A percentile compares a stretch with the other conserved stretches of the same genome.
phyloP scores from a whole-genome alignment of 2,113 vertebrate genomes.

The Mellivora capensis region DNA sequence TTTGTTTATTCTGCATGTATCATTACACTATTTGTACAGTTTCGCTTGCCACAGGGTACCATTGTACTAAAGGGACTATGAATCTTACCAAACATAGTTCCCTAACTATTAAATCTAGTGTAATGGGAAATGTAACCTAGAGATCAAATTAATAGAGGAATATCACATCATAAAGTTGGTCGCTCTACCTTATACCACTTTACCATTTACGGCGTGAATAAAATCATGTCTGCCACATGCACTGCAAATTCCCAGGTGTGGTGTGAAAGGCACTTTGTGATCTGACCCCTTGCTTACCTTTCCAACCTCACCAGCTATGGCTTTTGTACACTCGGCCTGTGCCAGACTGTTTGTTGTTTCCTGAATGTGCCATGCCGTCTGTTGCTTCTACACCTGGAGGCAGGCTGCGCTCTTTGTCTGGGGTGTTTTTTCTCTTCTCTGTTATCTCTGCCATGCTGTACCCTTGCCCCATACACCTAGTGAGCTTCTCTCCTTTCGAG shows the following conservation, averaged over 20 bases:
- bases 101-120: constrained; percentile 57
- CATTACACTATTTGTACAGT: constrained; percentile 58
- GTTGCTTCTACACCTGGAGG: not conserved
- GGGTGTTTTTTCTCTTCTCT: not conserved
- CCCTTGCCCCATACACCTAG: not conserved
- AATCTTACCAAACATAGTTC: constrained; percentile 53
- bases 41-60: constrained; percentile 55
- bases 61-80: constrained; percentile 58
- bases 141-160: constrained; percentile 70
- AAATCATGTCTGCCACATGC: constrained; percentile 44
- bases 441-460: not conserved
- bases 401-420: not conserved
- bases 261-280: not conserved
- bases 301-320: constrained; percentile 5
- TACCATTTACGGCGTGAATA: constrained; percentile 40
- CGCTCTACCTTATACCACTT: constrained; percentile 14
- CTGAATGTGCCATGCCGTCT: not conserved
- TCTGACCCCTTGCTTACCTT: constrained; percentile 37
- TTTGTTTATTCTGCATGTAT: constrained; percentile 61
- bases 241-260: not conserved
- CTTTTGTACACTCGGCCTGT: not conserved
- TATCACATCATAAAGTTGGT: constrained; percentile 58
- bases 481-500: not conserved
- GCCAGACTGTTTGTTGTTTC: not conserved
- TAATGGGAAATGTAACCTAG: constrained; percentile 64